Evolutionary conservation across 2,113 vertebrate species (phyloP), one percentile per base, ranked within the genome.

Genomic region (Pungitius pungitius): DNA sequence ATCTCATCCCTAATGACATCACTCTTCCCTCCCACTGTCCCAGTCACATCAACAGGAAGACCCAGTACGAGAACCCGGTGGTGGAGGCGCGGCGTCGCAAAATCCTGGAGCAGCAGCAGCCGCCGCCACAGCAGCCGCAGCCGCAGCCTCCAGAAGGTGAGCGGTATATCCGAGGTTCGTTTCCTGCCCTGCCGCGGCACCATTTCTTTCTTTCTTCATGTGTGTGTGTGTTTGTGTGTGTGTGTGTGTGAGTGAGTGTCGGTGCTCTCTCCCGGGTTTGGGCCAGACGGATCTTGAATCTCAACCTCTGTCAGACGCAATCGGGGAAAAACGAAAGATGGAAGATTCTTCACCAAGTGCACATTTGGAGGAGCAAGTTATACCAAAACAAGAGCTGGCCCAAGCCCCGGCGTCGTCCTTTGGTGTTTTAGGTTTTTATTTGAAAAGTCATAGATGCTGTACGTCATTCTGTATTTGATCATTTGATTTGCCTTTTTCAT

Each of bases 41-140:
- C 89, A 99, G 98, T 94, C 98, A 99, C 91, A 96, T 99, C 91
- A 99, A 99, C 94, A 93, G 97, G 87, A 99, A 99, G 92, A 99
- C 98, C 0, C 98, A 99, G 80, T 99, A 99, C 75, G 98, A 99
- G 89, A 99, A 99, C 92, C 98, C 98, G 0, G 95, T 99, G 62
- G 87, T 96, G 82, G 98, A 99, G 94, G 97, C 96, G 2, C 97
- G 96, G 91, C 92, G 96, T 45, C 78, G 85, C 55, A 90, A 90
- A 81, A 77, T 98, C 86, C 92, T 97, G 4, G 95, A 97, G 39
- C 90, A 89, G 73, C 93, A 93, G 84, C 93, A 96, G 43, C 96
- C 94, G 89, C 96, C 95, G 63, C 95, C 94, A 37, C 90, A 89
- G 73, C 93, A 93, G 84, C 93, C 96, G 43, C 96, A 96, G 43